A percentile compares a stretch with the other conserved stretches of the same genome.
Evolutionary conservation across 2,797 vertebrate genomes (phyloP).

Genomic region (Malacoraja senta): DNA sequence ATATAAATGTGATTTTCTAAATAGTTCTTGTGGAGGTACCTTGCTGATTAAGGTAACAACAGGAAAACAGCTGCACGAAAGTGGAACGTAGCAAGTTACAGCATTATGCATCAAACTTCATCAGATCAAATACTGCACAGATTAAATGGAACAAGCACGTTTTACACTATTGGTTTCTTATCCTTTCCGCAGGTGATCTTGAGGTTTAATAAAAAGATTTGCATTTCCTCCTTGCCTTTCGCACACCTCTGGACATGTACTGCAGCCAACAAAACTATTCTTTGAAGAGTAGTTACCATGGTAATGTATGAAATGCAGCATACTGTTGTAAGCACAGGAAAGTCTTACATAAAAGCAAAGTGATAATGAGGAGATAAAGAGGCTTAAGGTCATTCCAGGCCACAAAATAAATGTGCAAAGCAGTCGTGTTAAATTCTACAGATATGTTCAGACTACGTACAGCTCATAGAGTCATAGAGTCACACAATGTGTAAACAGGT

Average conservation of each 20-base stretch:
- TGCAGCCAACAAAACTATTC: not conserved
- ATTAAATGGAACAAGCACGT: not conserved
- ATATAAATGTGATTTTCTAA: slow-evolving; percentile 17
- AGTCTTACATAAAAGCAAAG: not conserved
- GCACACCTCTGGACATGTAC: no score
- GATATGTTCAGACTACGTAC: no score
- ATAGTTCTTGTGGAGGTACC: not conserved
- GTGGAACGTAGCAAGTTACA: not conserved
- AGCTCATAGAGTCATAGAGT: no score
- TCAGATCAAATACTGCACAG: not conserved
- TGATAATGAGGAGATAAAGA: not conserved
- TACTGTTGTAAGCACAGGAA: not conserved
- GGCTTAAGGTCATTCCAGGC: no score
- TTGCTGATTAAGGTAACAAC: slow-evolving; percentile 7
- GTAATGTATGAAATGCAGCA: not conserved
- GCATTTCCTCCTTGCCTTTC: not conserved
- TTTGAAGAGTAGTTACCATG: not conserved
- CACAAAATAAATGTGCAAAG: no score
- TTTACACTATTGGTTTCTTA: not conserved
- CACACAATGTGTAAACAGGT: no score
- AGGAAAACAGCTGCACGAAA: not conserved
- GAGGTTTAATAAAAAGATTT: not conserved
- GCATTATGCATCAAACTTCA: not conserved
- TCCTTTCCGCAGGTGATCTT: not conserved
- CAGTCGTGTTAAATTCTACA: no score